A percentile compares a stretch with the other conserved stretches of the same genome.
Evolutionary conservation across 2,888 invertebrate genomes (phyloP).

Genomic region (Smittia aterrima): DNA sequence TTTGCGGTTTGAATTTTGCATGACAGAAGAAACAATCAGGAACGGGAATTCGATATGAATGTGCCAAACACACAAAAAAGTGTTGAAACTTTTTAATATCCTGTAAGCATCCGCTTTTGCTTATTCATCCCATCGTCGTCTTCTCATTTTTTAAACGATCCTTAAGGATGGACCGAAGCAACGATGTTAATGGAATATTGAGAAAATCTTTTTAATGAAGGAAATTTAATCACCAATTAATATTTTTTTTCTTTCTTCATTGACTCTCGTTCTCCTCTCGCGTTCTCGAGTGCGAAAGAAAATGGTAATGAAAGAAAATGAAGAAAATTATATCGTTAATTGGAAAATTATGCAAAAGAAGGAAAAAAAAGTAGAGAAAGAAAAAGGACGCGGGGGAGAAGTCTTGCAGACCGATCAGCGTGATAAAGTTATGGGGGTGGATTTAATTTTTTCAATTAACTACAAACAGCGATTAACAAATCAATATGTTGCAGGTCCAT

Average conservation of each 20-base stretch:
- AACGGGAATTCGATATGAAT: too few species aligned
- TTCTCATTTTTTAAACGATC: neutral
- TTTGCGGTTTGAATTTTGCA: too few species aligned
- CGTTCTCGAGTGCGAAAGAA: neutral
- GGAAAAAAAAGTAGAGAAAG: neutral
- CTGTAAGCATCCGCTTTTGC: too few species aligned
- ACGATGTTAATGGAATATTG: slow-evolving; percentile 24
- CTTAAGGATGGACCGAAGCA: neutral
- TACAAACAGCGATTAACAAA: slow-evolving; percentile 3
- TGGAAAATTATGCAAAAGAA: slow-evolving; percentile 24
- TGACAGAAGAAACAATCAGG: too few species aligned
- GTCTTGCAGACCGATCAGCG: neutral
- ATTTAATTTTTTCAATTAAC: slow-evolving; percentile 17
- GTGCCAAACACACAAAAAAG: too few species aligned
- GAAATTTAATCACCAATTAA: slow-evolving; percentile 7
- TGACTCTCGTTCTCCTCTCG: neutral
- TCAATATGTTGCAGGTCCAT: slow-evolving; percentile 23
- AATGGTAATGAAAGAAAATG: slow-evolving; percentile 21
- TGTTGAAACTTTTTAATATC: too few species aligned
- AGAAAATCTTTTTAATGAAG: slow-evolving; percentile 9
- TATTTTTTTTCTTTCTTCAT: neutral
- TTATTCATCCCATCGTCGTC: too few species aligned
- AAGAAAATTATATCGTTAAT: slow-evolving; percentile 18
- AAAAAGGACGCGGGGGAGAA: neutral
- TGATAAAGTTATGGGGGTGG: neutral